Base-by-base conservation (phyloP, 2,797 vertebrate species). In the Typhlichthys eigenmanni region DNA sequence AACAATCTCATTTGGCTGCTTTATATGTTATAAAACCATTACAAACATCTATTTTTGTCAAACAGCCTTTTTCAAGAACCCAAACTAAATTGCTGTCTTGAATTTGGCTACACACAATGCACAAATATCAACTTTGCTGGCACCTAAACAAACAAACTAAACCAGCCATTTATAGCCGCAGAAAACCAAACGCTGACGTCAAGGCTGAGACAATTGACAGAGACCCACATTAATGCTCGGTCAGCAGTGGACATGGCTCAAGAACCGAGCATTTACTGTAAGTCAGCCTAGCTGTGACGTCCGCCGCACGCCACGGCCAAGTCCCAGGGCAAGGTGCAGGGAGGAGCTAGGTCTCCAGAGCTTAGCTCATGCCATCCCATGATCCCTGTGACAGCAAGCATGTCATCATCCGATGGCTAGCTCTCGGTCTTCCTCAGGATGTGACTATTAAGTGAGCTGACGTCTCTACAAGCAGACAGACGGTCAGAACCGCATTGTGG, bases 361-460 rank as follows among this genome's bases (percentile, higher is more conserved):
- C 79, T 85, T 59, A 86, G 60, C 49, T 84, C 78, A 82, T 77
- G 13, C 32, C 71, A 66, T 78, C 74, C 64, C 71, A 73, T 59
- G 54, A 17, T 24, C 47, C 38, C 45, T 60, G 72, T 29, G 65
- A 67, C 68, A 59, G 61, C 62, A 69, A 61, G 75, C 55, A 58
- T 76, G 67, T 47, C 81, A 74, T 84, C 79, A 81, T 82, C 62
- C 64, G 14, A 50, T 78, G 71, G 78, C 49, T 2, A 3, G 13
- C 24, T 69, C 58, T 66, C 52, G 46, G 2, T 74, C 74, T 69
- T 72, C 68, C 66, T 64, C 64, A 48, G 11, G 48, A 80, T 72
- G 70, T 75, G 68, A 82, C 68, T 72, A 65, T 78, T 54, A 55
- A 57, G 62, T 49, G 57, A 58, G 65, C 59, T 63, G 71, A 77